Evolutionary conservation across 2,113 vertebrate genomes (phyloP), one percentile per base, ranked within the genome.

Genomic region (Cottus gobio): DNA sequence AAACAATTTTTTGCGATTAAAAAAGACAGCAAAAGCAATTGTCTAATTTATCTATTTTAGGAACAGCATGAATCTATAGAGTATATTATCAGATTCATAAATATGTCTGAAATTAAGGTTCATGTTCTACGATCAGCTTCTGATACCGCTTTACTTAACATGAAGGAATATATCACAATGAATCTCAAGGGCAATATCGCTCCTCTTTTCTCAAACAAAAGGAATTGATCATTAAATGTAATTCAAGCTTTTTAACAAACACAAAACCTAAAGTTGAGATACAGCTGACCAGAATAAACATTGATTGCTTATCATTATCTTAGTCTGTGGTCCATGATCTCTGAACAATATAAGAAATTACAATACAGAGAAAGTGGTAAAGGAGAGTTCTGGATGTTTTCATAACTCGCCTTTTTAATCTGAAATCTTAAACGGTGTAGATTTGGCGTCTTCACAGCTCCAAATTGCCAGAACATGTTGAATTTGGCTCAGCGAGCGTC

Each of bases 191-290:
- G 31, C n/a, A 68, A 61, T 4, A n/a, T 28, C 3, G 20, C 28
- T 54, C 24, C 26, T 26, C 15, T 31, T 5, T 9, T 13, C 3
- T 18, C 5, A 46, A 60, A n/a, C 36, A 7, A 64, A 62, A 36
- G 2, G 0, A 10, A 5, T 22, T 0, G 0, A 30, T 34, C 37
- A 44, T 11, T n/a, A 30, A 44, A 10, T 31, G 6, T 0, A 18
- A 31, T 18, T 48, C 3, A 48, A 20, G 15, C 30, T 62, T 37
- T 50, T 26, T 42, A 48, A 34, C 18, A 20, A 46, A n/a, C 3
- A n/a, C 28, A 46, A 1, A 31, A 39, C 36, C 30, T 63, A 36
- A 34, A 3, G 16, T 1, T 5, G 34, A 65, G 16, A 54, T 13
- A 54, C 10, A 50, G n/a, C 54, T 28, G 12, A 52, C 6, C 56